Base-by-base conservation (phyloP, 1,140 invertebrate genomes). In the Bombus waltoni region DNA sequence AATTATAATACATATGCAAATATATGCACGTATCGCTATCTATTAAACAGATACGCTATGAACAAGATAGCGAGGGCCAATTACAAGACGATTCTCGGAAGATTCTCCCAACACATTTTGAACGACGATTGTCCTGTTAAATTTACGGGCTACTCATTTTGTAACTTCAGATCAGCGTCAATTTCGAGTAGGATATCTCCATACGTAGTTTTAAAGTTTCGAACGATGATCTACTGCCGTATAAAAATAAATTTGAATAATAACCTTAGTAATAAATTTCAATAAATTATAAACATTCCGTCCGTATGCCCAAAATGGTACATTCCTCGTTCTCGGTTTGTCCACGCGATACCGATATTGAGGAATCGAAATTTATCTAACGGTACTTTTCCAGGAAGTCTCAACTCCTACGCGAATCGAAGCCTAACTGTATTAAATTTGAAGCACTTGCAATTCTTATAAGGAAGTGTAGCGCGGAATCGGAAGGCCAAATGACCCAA, bases 381-480 rank as follows among this genome's bases (percentile, higher is more conserved):
- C 79, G 79, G 79, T 28, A 72, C 28, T 15, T 28, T 22, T 25
- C 1, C 15, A 28, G 28, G 47, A 71, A 70, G n/a, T 22, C 35
- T 57, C 40, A n/a, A 81, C 68, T 62, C 79, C 53, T 59, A 81
- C 79, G 18, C 35, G 38, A 72, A 35, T 3, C 40, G 15, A 13
- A 32, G 42, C n/a, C 15, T 57, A 44, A 57, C 66, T 71, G 35
- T n/a, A 81, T 81, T 70, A 71, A 57, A 81, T 80, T 53, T 18
- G 18, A 44, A 66, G 10, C 62, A n/a, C 11, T 32, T 66, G 1
- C 53, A 53, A 71, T 40, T n/a, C 44, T 80, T 57, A n/a, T 53
- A 71, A 80, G 66, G 65, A 53, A 80, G 25, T 44, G 13, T n/a
- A 22, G 6, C 18, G 15, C 13, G n/a, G 40, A 47, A 32, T 35